These are phyloP conservation scores for Lepilemur ruficaudatus DNA, from an alignment of 2,797 vertebrate genomes.

Conservation along the genomic window DNA sequence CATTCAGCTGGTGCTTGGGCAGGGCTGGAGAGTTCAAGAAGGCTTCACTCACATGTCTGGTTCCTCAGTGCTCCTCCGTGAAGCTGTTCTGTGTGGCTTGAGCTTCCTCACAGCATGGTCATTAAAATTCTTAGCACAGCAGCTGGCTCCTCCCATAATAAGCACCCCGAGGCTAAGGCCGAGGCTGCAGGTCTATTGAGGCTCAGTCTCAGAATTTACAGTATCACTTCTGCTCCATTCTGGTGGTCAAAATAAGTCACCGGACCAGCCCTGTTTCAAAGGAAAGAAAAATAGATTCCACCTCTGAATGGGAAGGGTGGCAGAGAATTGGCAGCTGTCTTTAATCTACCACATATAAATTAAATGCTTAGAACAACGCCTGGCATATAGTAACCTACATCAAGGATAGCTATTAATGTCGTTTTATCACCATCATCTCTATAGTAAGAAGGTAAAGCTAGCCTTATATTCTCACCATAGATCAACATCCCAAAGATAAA, in stretches of 20 bases:
- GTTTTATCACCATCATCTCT: not conserved
- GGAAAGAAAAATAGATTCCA: not conserved
- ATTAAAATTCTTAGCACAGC: not conserved
- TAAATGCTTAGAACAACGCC: not conserved
- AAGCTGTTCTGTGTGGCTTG: no score
- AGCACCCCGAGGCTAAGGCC: not conserved
- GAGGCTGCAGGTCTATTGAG: not conserved
- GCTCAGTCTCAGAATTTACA: not conserved
- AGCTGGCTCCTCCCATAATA: not conserved
- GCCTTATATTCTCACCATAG: not conserved
- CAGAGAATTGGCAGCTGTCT: not conserved
- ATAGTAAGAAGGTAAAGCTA: not conserved
- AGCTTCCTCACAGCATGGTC: no score
- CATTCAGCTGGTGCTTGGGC: not conserved
- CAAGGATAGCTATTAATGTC: not conserved
- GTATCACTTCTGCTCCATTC: not conserved
- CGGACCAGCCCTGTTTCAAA: not conserved
- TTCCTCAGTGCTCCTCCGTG: not conserved
- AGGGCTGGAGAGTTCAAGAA: not conserved
- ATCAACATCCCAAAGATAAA: not conserved
- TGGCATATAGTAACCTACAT: not conserved
- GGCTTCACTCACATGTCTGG: not conserved
- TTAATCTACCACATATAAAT: not conserved
- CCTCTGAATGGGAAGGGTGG: not conserved
- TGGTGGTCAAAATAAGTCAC: not conserved